Evolutionary conservation across 1,140 invertebrate species (phyloP).

Genomic region (Chironomus striatipennis): DNA sequence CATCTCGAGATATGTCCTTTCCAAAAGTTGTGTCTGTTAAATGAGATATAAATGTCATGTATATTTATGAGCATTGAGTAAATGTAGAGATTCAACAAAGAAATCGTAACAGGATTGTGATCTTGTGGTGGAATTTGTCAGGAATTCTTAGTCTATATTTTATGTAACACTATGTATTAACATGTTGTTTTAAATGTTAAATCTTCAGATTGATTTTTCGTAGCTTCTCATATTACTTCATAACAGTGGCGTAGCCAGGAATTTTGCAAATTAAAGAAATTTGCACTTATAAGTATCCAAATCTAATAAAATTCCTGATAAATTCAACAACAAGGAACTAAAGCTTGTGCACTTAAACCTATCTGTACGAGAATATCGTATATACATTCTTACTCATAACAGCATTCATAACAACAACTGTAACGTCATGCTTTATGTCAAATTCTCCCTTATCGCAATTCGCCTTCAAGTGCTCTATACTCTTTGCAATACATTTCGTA

Average conservation of each 20-base stretch:
- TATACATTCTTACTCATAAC: not conserved
- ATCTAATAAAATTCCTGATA: too few species aligned
- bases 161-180: not conserved
- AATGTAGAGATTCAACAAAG: not conserved
- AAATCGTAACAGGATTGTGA: not conserved
- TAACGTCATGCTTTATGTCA: conserved; percentile 8
- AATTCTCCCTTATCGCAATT: conserved; percentile 14
- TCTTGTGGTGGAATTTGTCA: too few species aligned
- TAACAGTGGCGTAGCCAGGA: too few species aligned
- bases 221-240: too few species aligned
- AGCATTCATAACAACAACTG: not conserved
- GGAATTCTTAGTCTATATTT: too few species aligned
- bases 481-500: not conserved
- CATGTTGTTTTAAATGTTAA: not conserved
- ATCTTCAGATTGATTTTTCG: too few species aligned
- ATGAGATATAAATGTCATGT: not conserved
- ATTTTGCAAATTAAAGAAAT: too few species aligned
- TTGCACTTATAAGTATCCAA: too few species aligned
- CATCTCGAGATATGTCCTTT: not conserved
- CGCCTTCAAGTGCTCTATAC: not conserved
- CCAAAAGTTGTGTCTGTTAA: conserved; percentile 7
- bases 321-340: too few species aligned
- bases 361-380: too few species aligned
- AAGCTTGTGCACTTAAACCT: too few species aligned
- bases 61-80: not conserved